These are phyloP conservation scores for Phengaris alcon DNA, from an alignment of 2,888 invertebrate genomes.

Conservation along the genomic window DNA sequence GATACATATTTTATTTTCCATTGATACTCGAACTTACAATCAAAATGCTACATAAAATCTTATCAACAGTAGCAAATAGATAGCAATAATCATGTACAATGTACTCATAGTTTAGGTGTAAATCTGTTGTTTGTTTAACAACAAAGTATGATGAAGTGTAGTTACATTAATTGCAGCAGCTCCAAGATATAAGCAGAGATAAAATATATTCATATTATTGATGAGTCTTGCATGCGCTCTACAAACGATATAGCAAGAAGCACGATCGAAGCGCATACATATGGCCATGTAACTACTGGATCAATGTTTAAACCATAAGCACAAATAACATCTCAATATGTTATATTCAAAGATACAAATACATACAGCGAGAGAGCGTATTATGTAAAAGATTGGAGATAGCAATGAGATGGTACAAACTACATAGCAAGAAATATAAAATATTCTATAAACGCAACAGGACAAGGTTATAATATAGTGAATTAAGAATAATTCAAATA, in stretches of 20 bases:
- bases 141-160: not conserved
- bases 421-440: not conserved
- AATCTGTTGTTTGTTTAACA: not conserved
- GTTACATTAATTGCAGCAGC: constrained; percentile 1
- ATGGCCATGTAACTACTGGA: constrained; percentile 11
- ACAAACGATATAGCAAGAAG: not conserved
- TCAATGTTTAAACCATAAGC: constrained; percentile 20
- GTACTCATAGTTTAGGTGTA: too few relatives aligned
- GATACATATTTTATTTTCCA: too few relatives aligned
- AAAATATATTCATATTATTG: not conserved
- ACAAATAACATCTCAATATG: constrained; percentile 17
- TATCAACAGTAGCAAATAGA: too few relatives aligned
- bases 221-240: not conserved
- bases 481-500: too few relatives aligned
- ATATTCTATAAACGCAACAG: too few relatives aligned
- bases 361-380: constrained; percentile 12
- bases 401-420: not conserved
- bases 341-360: constrained; percentile 17
- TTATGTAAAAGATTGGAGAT: constrained; percentile 14
- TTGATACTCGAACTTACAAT: too few relatives aligned
- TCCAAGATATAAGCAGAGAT: not conserved
- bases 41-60: too few relatives aligned
- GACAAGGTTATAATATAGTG: too few relatives aligned
- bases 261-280: constrained; percentile 3
- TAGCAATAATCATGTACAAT: too few relatives aligned